A percentile compares a stretch with the other conserved stretches of the same genome.
Conservation (phyloP, 2,888 invertebrate species). For the Polylopha cassiicola region DNA sequence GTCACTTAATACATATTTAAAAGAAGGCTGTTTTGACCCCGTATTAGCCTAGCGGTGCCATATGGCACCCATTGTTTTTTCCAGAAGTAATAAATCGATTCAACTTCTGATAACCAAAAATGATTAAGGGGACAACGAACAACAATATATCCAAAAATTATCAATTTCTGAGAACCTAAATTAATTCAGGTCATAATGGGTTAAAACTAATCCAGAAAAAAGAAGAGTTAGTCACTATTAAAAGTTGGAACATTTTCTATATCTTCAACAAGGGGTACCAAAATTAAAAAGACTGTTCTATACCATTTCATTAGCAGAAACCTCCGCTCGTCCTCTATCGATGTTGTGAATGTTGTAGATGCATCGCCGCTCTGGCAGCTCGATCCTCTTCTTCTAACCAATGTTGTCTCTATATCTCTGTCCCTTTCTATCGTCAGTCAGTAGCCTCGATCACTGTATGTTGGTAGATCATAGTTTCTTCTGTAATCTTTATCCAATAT, state of each 20-base stretch:
- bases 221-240: background rate
- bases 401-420: slow-evolving; percentile 62
- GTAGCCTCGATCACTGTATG: slow-evolving; percentile 65
- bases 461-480: slow-evolving; percentile 73
- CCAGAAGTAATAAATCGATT: too few species aligned
- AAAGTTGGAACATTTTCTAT: background rate
- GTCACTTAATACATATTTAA: too few species aligned
- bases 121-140: too few species aligned
- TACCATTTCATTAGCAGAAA: slow-evolving; percentile 69
- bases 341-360: slow-evolving; percentile 76
- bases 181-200: too few species aligned
- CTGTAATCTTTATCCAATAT: slow-evolving; percentile 62
- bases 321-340: slow-evolving; percentile 69
- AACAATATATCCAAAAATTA: too few species aligned
- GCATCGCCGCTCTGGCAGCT: slow-evolving; percentile 68
- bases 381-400: slow-evolving; percentile 64
- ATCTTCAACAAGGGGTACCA: background rate
- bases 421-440: slow-evolving; percentile 66
- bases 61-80: too few species aligned
- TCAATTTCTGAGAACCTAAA: too few species aligned
- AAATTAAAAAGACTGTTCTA: slow-evolving; percentile 41
- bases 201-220: too few species aligned
- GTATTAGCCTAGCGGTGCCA: too few species aligned
- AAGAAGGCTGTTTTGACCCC: too few species aligned
- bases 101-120: too few species aligned